Evolutionary conservation across 2,113 vertebrate species (phyloP), one percentile per base, ranked within the genome.

Genomic region (Oreochromis spilurus): DNA sequence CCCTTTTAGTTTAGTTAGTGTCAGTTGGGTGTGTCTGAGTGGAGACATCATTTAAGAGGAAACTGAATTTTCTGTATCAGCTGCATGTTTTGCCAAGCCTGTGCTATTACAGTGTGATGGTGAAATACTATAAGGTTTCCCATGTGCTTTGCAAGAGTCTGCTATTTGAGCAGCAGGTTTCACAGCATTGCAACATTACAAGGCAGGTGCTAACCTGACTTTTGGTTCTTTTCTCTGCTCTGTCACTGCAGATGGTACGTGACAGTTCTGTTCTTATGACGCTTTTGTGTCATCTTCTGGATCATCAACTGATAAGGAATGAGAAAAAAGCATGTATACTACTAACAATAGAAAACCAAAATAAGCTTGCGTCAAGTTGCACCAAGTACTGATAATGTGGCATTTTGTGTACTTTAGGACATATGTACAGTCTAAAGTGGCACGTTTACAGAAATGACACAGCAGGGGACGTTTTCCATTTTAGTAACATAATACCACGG

Each of bases 91-190:
- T 21, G 14, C n/a, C 4, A 12, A 12, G 17, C 6, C 4, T 53
- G n/a, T 70, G 31, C 5, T 67, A 11, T 3, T 4, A 77, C 0
- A 65, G 17, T 65, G 24, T 11, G 26, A 24, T 75, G 7, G 6
- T 0, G 31, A 65, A n/a, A 48, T 11, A 14, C 62, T 9, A 4
- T 43, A 50, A 62, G 38, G 19, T 0, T 19, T 57, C 36, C 6
- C 1, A 4, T 36, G 36, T 48, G 17, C 81, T 84, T 55, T 77
- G 79, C 57, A 89, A 86, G 86, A 72, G 8, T 79, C 57, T 75
- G 62, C 21, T 5, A 7, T 70, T 6, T 79, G 7, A 60, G 57
- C 45, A 88, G 62, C 86, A 3, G 13, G 86, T 90, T 91, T 54
- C 4, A 19, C 82, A 52, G 50, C 87, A 85, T 90, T 80, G 48